Evolutionary conservation across 30 jellyfish, hydroid and myxozoan species (phyloP), one percentile per base, ranked within the genome.

Genomic region (Hydractinia echinata): DNA sequence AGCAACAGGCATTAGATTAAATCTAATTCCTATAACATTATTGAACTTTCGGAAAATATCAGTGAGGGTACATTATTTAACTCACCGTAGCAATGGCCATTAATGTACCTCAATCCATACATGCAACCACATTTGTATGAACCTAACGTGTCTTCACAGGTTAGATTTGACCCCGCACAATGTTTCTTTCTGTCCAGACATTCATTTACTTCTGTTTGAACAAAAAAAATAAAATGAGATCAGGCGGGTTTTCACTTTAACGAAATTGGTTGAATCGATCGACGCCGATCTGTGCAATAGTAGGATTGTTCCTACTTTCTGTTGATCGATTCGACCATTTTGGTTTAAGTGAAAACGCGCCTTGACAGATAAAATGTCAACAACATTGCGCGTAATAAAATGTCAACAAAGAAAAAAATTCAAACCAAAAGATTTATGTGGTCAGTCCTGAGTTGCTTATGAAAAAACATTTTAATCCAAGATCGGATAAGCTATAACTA

Each of bases 61-160:
- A 30, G 44, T 30, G 2, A 1, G 44, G 44, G 44, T 30, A 30
- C 44, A 30, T 30, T 30, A 1, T 30, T 7, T 0, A 13, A 64
- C 74, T 64, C 18, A 64, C 74, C 51, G 39, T 64, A 64, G 18
- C 74, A 64, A 7, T 64, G 74, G 19, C 74, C 74, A 0, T 51
- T 51, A 64, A n/a, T n/a, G 39, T 64, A 64, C 74, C 39, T 64
- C 18, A 64, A 6, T 7, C 39, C 39, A 13, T 64, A 64, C 39
- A n/a, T 64, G 74, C 74, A 64, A 13, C 74, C 74, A 64, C 74
- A 64, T 7, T 64, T n/a, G 39, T 64, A 64, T 13, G 74, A 64
- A 1, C 51, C 39, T 64, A 51, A 51, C 8, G 74, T 64, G 74
- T 64, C 74, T n/a, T n/a, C 39, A 13, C 74, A 64, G 3, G 74